Evolutionary conservation across 2,888 invertebrate species (phyloP), one percentile per base, ranked within the genome.

Genomic region (Luperina testacea): DNA sequence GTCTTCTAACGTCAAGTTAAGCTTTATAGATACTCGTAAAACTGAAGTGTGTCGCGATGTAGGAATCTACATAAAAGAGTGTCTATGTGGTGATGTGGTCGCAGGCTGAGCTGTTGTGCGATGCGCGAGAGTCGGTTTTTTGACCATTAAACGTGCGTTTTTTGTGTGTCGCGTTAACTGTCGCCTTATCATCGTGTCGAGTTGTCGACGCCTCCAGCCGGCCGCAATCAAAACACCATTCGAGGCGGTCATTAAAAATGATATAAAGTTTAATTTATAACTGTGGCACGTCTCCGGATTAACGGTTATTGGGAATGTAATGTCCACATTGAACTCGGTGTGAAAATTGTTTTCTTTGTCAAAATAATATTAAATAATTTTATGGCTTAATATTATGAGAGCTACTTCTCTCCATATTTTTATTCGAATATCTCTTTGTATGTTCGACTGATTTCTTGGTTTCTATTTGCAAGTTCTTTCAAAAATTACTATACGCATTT

Each of bases 181-280:
- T 95, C 95, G 91, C 93, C 94, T 97, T 96, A 96, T 96, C 96
- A 93, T 92, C 95, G 95, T 96, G 97, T 96, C 93, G 96, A 96
- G 95, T 96, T 97, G 97, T 97, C 96, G 96, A 96, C 97, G 97
- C 97, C 97, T 97, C 95, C 95, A 95, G 95, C 94, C 95, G 90
- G 92, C 95, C 93, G 96, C 95, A 96, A 97, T 97, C 96, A 97
- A 96, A 97, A 96, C 96, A 96, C 95, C 96, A 96, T 96, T 96
- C 95, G 94, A 93, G 90, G 91, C 89, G 93, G 93, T 94, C 96
- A 95, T 96, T 96, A 97, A 97, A 96, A 96, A 95, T 96, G 95
- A 95, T 95, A 97, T 97, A 96, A 96, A 96, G 91, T 96, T 96
- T 95, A 96, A 96, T 97, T 97, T 96, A 96, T 95, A 95, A 91